Percentiles rank a stretch among this genome's conserved stretches.
phyloP scores from a whole-genome alignment of 2,113 vertebrate species.

The Labeo catla region DNA sequence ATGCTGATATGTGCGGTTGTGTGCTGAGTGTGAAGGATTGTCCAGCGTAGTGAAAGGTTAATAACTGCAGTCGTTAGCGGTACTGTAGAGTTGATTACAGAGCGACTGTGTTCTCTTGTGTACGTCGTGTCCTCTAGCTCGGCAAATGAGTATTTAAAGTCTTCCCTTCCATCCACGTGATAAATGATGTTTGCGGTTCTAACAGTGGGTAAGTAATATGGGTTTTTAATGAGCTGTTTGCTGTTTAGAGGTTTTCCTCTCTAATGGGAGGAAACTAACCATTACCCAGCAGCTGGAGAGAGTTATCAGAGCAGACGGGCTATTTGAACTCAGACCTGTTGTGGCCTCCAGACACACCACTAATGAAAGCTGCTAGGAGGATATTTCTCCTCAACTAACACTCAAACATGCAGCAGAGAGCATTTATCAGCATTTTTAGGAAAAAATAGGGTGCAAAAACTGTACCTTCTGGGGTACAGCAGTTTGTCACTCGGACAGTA shows the following conservation, averaged over 20 bases:
- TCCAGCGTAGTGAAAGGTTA: not conserved
- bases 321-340: conserved; percentile 11
- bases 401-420: not conserved
- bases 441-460: not conserved
- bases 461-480: not conserved
- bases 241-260: conserved; percentile 37
- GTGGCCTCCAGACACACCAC: not conserved
- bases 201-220: conserved; percentile 19
- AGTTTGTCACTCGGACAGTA: not conserved
- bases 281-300: conserved; percentile 44
- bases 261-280: conserved; percentile 35
- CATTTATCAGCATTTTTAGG: not conserved
- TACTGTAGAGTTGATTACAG: conserved; percentile 1
- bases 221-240: conserved; percentile 41
- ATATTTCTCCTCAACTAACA: not conserved
- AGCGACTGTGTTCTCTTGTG: not conserved
- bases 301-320: conserved; percentile 30
- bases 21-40: not conserved
- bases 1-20: not conserved
- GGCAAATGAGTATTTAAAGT: not conserved
- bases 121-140: not conserved
- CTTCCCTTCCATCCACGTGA: not conserved
- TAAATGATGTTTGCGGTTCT: conserved; percentile 35
- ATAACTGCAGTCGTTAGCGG: not conserved
- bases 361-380: conserved; percentile 5